These are phyloP conservation scores for Helobdella robusta DNA, from an alignment of 2,888 invertebrate genomes.

Conservation along the genomic window DNA sequence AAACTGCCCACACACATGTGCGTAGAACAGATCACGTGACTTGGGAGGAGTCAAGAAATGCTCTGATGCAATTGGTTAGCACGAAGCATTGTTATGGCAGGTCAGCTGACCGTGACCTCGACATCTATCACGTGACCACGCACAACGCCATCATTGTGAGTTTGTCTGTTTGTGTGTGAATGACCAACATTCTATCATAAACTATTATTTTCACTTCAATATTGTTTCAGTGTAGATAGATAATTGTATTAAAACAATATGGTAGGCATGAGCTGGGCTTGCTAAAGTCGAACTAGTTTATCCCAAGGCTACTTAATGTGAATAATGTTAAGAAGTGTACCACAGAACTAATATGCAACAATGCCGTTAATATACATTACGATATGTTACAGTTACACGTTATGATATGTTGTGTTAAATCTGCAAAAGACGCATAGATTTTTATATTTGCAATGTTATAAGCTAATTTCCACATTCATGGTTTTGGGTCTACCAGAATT, in stretches of 20 bases:
- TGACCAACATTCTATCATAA: neutral
- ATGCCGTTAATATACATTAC: too few relatives aligned
- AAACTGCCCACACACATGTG: too few relatives aligned
- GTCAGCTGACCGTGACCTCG: constrained; percentile 32
- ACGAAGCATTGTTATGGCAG: constrained; percentile 35
- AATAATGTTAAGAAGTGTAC: too few relatives aligned
- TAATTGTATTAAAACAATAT: neutral
- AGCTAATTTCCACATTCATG: too few relatives aligned
- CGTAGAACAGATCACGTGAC: constrained; percentile 25
- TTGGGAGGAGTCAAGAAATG: constrained; percentile 32
- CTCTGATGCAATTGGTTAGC: constrained; percentile 30
- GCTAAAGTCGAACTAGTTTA: neutral
- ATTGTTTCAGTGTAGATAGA: neutral
- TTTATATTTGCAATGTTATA: too few relatives aligned
- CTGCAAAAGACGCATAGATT: too few relatives aligned
- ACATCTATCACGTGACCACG: constrained; percentile 31
- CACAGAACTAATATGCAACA: too few relatives aligned
- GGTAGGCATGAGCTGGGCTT: neutral
- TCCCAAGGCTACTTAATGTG: too few relatives aligned
- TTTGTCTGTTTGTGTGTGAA: neutral
- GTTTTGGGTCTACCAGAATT: too few relatives aligned
- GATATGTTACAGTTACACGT: too few relatives aligned
- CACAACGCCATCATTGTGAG: constrained; percentile 34
- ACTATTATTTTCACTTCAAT: neutral
- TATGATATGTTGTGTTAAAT: too few relatives aligned